Percentiles rank a stretch among this genome's conserved stretches.
These are phyloP conservation scores for Notothenia rossii DNA, from an alignment of 2,113 vertebrate genomes.

Conservation along the genomic window DNA sequence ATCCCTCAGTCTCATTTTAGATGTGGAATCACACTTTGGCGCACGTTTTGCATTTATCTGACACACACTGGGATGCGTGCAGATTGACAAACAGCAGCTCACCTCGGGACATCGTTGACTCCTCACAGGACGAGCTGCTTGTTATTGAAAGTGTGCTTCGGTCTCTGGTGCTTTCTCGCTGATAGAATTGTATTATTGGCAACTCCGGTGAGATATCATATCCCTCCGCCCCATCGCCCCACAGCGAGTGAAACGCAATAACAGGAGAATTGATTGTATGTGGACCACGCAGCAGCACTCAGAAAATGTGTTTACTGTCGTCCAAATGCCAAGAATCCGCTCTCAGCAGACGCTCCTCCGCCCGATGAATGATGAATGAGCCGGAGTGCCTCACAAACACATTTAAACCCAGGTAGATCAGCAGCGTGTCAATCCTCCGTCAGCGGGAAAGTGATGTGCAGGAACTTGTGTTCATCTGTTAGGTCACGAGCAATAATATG, in stretches of 20 bases:
- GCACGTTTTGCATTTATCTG: slow-evolving; percentile 40
- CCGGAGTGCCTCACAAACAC: slow-evolving; percentile 56
- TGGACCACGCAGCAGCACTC: slow-evolving; percentile 54
- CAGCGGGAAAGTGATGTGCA: background rate
- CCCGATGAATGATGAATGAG: slow-evolving; percentile 76
- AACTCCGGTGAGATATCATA: slow-evolving; percentile 51
- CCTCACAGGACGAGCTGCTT: slow-evolving; percentile 63
- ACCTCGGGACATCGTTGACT: slow-evolving; percentile 66
- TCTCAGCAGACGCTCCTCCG: slow-evolving; percentile 56
- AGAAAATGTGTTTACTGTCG: slow-evolving; percentile 69
- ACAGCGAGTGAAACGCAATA: slow-evolving; percentile 64
- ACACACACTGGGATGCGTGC: slow-evolving; percentile 27
- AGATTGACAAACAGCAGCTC: slow-evolving; percentile 61
- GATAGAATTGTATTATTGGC: slow-evolving; percentile 70
- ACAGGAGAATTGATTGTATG: slow-evolving; percentile 64
- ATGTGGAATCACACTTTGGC: slow-evolving; percentile 33
- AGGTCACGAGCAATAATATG: no score
- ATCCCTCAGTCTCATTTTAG: slow-evolving; percentile 55
- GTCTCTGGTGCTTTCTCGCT: slow-evolving; percentile 37
- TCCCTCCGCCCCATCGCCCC: slow-evolving; percentile 54
- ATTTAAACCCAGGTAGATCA: slow-evolving; percentile 51
- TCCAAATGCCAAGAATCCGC: slow-evolving; percentile 62
- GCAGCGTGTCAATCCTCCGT: slow-evolving; percentile 30
- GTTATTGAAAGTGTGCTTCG: slow-evolving; percentile 64
- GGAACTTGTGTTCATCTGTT: background rate